Conservation (phyloP, 2,888 invertebrate genomes). For the Patella pellucida region DNA sequence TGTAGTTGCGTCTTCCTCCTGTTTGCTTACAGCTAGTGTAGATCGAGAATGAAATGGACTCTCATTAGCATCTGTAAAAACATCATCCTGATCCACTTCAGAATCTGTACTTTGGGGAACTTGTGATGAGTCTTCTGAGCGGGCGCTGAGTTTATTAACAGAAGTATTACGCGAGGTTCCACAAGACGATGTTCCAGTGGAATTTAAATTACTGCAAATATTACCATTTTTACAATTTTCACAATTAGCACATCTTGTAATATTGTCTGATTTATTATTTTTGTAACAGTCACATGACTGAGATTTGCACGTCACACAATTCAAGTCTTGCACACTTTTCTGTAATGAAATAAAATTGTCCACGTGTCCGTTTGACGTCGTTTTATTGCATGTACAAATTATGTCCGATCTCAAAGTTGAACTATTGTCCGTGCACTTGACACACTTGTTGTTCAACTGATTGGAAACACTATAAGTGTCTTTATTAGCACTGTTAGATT, state of each 20-base stretch:
- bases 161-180: neutral
- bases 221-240: neutral
- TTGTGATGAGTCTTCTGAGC: neutral
- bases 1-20: neutral
- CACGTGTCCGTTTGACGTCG: neutral
- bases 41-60: neutral
- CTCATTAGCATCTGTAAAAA: neutral
- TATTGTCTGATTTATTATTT: neutral
- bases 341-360: neutral
- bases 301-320: neutral
- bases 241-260: neutral
- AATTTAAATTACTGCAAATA: neutral
- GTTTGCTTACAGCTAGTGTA: neutral
- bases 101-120: neutral
- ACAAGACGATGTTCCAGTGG: neutral
- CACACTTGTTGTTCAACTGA: neutral
- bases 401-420: neutral
- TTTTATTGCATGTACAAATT: neutral
- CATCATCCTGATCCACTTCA: neutral
- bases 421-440: neutral
- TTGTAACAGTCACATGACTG: neutral
- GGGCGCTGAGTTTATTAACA: neutral
- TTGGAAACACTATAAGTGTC: neutral
- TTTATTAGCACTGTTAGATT: conserved; percentile 4
- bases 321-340: neutral